Evolutionary conservation across 2,888 invertebrate species (phyloP).

Genomic region (Drosophila parthenogenetica): DNA sequence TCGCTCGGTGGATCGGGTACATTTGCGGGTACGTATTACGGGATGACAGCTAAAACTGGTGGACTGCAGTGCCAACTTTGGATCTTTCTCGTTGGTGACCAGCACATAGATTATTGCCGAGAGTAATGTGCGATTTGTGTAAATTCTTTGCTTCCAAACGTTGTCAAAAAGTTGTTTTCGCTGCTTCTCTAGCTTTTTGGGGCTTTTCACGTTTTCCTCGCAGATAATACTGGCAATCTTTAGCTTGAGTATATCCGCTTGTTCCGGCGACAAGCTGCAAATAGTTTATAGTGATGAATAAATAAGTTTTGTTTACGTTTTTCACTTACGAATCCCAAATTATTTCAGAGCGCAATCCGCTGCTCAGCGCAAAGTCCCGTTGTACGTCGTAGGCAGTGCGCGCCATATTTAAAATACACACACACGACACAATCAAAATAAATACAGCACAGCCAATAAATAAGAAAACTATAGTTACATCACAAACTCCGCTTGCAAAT

Average conservation of each 20-base stretch:
- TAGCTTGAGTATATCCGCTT: conserved; percentile 52
- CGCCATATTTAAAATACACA: conserved; percentile 27
- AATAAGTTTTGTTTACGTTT: too few relatives aligned
- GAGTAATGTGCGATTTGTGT: conserved; percentile 73
- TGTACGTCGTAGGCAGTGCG: conserved; percentile 74
- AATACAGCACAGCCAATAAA: neutral
- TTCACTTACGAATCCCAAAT: conserved; percentile 79
- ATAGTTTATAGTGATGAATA: too few relatives aligned
- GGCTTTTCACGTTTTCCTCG: conserved; percentile 14
- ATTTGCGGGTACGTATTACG: conserved; percentile 79
- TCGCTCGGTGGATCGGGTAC: conserved; percentile 44
- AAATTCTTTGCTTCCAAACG: conserved; percentile 76
- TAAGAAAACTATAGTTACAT: too few relatives aligned
- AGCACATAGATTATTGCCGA: conserved; percentile 78
- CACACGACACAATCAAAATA: neutral
- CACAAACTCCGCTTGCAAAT: too few relatives aligned
- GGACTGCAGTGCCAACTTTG: conserved; percentile 47
- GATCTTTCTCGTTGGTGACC: conserved; percentile 54
- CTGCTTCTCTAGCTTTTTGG: conserved; percentile 38
- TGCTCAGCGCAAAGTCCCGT: conserved; percentile 74
- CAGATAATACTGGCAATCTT: conserved; percentile 58
- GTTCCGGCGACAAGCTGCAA: conserved; percentile 57
- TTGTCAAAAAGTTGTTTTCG: conserved; percentile 64
- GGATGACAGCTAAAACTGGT: conserved; percentile 72
- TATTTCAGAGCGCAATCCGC: conserved; percentile 69